Base-by-base conservation (phyloP, 1,140 invertebrate species). In the Pectinophora gossypiella region DNA sequence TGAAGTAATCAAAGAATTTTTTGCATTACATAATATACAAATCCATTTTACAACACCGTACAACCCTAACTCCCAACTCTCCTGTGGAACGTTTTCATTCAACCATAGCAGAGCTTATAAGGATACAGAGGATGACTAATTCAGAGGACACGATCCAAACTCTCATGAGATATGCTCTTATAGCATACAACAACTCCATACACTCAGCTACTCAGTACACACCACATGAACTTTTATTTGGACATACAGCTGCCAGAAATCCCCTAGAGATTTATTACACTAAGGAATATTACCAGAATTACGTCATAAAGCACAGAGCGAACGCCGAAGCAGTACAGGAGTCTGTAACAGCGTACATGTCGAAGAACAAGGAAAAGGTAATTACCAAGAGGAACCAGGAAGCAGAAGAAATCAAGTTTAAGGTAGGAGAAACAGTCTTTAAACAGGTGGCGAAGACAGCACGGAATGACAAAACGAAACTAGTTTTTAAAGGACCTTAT, bases 21-120 rank as follows among this genome's bases (percentile, higher is more conserved):
- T 67, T 19, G 54, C 57, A 55, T n/a, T 51, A 7, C 67, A 73
- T 54, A 68, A 71, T 40, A 72, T 75, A 21, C 43, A 64, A n/a
- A 66, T 72, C n/a, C 65, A 79, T 45, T 77, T 73, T 51, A 80
- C 61, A 21, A 67, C 61, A 12, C 57, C 64, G 7, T 56, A 64
- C 32, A 72, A 74, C 22, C 74, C 60, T 0, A 67, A 77, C 49
- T 77, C 65, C 7, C 10, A 76, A 80, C 44, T 67, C 68, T n/a
- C 56, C 62, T 19, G 58, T 76, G 15, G 68, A 77, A 64, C 51
- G 64, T 36, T 21, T 62, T 15, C 64, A 62, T 38, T 62, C 60
- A 0, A 63, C 60, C 2, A 35, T 56, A 55, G 63, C 59, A 5
- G 64, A 76, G 56, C 64, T 73, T 27, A 65, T 74, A 13, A 60